phyloP scores from a whole-genome alignment of 2,797 vertebrate genomes.

The Chrosomus eos region DNA sequence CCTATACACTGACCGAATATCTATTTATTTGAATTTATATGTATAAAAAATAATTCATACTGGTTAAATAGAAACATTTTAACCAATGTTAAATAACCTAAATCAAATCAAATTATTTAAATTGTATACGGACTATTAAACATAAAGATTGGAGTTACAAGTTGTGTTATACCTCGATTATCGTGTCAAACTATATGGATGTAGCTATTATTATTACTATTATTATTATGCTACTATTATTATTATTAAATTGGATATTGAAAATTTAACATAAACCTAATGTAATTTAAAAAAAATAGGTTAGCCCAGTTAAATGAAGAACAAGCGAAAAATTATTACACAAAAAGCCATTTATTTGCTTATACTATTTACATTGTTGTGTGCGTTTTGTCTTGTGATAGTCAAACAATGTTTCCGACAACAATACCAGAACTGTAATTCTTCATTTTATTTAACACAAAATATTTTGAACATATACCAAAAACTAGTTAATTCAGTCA shows the following conservation, averaged over 20 bases:
- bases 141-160: neutral
- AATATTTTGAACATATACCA: neutral
- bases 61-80: neutral
- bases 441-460: slow-evolving; percentile 3
- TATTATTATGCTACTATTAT: neutral
- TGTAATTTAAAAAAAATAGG: neutral
- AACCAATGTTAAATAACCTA: neutral
- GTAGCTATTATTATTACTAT: neutral
- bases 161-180: neutral
- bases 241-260: neutral
- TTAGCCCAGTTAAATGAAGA: neutral
- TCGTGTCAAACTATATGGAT: neutral
- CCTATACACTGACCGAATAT: neutral
- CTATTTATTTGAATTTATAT: neutral
- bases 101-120: neutral
- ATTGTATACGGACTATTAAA: neutral
- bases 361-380: slow-evolving; percentile 7
- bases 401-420: neutral
- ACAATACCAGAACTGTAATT: slow-evolving; percentile 5
- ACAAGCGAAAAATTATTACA: neutral
- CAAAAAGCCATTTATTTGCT: slow-evolving; percentile 23
- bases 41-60: no score
- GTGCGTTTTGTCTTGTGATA: neutral
- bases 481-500: slow-evolving; percentile 1
- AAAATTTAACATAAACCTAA: neutral